Percentiles rank a stretch among this genome's conserved stretches.
These are phyloP conservation scores for Crotalus helleri DNA, from an alignment of 2,113 vertebrate species.

Conservation along the genomic window DNA sequence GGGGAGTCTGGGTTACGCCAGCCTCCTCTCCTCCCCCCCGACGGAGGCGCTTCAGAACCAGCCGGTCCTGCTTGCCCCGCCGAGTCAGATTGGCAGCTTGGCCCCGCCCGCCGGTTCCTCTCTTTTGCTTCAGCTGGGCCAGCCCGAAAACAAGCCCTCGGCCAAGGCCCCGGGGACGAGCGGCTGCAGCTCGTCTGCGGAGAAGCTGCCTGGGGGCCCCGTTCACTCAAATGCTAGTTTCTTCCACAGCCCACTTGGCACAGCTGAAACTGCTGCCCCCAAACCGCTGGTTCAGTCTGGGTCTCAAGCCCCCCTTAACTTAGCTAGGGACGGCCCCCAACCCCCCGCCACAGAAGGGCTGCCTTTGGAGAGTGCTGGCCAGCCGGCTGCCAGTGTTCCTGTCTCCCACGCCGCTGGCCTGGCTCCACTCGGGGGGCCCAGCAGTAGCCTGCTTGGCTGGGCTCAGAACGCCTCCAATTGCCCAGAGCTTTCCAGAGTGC, in stretches of 20 bases:
- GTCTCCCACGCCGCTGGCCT: neutral
- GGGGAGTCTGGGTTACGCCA: constrained; percentile 85
- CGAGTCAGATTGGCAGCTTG: constrained; percentile 81
- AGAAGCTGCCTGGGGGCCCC: constrained; percentile 53
- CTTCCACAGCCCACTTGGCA: constrained; percentile 56
- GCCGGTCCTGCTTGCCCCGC: constrained; percentile 85
- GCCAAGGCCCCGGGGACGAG: constrained; percentile 56
- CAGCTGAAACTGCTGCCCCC: constrained; percentile 58
- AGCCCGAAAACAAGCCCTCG: constrained; percentile 67
- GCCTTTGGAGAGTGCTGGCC: constrained; percentile 52
- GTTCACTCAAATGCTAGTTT: constrained; percentile 43
- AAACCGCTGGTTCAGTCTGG: constrained; percentile 48
- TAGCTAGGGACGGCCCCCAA: constrained; percentile 71
- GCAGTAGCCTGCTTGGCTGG: neutral
- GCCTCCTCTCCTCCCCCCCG: constrained; percentile 80
- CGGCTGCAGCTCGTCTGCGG: constrained; percentile 54
- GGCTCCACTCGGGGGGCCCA: constrained; percentile 16
- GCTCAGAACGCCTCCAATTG: constrained; percentile 13
- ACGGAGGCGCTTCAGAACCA: constrained; percentile 81
- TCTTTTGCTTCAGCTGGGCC: constrained; percentile 63
- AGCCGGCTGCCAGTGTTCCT: constrained; percentile 48
- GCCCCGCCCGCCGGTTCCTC: constrained; percentile 71
- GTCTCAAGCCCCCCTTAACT: constrained; percentile 70
- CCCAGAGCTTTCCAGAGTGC: constrained; percentile 60
- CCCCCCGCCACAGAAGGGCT: constrained; percentile 62